A percentile compares a stretch with the other conserved stretches of the same genome.
These are phyloP conservation scores for Heliothis peltigera DNA, from an alignment of 2,888 invertebrate genomes.

Conservation along the genomic window DNA sequence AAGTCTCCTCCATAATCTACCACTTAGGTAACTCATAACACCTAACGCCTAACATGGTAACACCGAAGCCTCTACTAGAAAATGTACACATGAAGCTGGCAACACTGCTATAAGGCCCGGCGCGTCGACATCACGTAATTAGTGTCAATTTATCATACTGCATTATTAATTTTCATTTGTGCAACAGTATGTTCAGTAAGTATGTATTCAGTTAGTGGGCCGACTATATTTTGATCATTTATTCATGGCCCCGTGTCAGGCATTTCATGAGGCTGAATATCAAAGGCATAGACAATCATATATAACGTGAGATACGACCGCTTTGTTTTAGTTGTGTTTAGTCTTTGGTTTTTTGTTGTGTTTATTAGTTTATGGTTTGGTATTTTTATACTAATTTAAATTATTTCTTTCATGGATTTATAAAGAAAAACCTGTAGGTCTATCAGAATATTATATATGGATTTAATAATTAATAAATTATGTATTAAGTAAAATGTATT, in stretches of 20 bases:
- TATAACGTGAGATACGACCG: constrained; percentile 50
- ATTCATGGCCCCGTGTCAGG: constrained; percentile 75
- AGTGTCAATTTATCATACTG: constrained; percentile 84
- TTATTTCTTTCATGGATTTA: not conserved
- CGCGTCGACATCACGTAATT: constrained; percentile 75
- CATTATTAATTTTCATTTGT: constrained; percentile 86
- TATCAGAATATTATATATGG: too few species aligned
- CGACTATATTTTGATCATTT: constrained; percentile 78
- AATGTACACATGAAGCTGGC: constrained; percentile 25
- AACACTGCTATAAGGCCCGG: constrained; percentile 34
- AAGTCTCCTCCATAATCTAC: not conserved
- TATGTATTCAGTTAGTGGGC: constrained; percentile 71
- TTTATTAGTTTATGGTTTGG: constrained; percentile 4
- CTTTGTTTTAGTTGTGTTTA: constrained; percentile 23
- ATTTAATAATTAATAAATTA: too few species aligned
- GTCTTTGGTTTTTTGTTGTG: constrained; percentile 6
- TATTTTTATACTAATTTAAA: too few species aligned
- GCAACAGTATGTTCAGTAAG: constrained; percentile 61
- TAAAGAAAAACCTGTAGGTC: too few species aligned
- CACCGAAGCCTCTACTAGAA: constrained; percentile 25
- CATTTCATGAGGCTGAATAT: constrained; percentile 72
- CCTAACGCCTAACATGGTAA: constrained; percentile 15
- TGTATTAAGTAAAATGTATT: too few species aligned
- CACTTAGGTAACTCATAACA: not conserved
- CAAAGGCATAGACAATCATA: constrained; percentile 68